phyloP scores from a whole-genome alignment of 2,888 invertebrate genomes.

The Drosophila mettleri region DNA sequence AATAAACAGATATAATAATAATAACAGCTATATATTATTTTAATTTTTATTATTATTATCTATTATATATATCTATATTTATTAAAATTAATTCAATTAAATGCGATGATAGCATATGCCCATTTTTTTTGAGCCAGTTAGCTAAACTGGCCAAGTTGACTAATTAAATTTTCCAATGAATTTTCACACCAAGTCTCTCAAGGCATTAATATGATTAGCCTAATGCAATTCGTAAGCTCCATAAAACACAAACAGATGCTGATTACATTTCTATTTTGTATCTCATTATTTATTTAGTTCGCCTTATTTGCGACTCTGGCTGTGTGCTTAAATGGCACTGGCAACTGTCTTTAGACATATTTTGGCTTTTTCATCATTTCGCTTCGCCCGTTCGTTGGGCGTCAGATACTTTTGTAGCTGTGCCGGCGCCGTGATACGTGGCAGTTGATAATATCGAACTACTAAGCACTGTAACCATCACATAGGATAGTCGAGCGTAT shows the following conservation, averaged over 20 bases:
- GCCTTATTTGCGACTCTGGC: neutral
- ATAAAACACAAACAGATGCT: neutral
- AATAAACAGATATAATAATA: too few relatives aligned
- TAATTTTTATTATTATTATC: too few relatives aligned
- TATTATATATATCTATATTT: too few relatives aligned
- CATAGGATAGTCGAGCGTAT: neutral
- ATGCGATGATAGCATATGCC: too few relatives aligned
- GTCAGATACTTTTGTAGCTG: slow-evolving; percentile 2
- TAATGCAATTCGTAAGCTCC: neutral
- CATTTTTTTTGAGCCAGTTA: too few relatives aligned
- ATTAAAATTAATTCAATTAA: too few relatives aligned
- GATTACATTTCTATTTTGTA: neutral
- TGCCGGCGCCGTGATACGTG: neutral
- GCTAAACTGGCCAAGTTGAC: neutral
- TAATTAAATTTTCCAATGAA: neutral
- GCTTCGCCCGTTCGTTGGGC: too few relatives aligned
- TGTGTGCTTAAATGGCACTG: neutral
- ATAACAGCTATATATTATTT: too few relatives aligned
- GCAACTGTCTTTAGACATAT: neutral
- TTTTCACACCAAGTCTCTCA: too few relatives aligned
- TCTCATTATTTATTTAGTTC: neutral
- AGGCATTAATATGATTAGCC: neutral
- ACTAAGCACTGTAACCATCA: neutral
- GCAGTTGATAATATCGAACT: slow-evolving; percentile 10
- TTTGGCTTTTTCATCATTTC: neutral